Conservation (phyloP, 2,797 vertebrate species). For the Halcyon leucocephala region DNA sequence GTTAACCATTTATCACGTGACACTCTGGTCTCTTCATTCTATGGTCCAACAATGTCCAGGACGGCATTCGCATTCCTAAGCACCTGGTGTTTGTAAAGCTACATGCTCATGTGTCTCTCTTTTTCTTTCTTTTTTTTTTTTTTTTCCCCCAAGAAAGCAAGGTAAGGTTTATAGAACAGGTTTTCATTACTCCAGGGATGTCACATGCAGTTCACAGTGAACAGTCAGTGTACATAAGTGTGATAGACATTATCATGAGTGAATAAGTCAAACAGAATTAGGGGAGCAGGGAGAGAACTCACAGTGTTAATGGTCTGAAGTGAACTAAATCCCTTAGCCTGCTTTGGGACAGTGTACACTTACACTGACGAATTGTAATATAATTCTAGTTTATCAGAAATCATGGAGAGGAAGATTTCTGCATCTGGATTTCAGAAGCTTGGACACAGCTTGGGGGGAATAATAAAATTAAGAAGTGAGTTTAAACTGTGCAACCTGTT, state of each 20-base stretch:
- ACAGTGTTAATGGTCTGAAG: background rate
- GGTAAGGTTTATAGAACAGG: background rate
- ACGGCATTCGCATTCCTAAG: background rate
- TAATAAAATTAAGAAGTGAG: background rate
- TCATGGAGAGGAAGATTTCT: background rate
- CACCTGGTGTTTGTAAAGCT: background rate
- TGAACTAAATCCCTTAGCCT: background rate
- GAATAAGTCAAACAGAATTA: background rate
- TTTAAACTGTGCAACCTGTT: background rate
- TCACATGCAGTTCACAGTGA: background rate
- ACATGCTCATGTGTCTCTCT: rapidly evolving
- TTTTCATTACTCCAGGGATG: background rate
- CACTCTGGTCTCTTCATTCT: background rate
- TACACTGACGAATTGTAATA: background rate
- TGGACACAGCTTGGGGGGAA: background rate
- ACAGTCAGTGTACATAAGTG: rapidly evolving
- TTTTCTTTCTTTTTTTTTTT: background rate
- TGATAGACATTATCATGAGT: background rate
- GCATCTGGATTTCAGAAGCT: background rate
- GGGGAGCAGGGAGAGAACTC: background rate
- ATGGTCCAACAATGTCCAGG: background rate
- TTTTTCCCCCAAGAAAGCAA: background rate
- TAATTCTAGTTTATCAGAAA: background rate
- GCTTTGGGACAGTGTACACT: background rate
- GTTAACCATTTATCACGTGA: background rate